Percentiles rank a stretch among this genome's conserved stretches.
Conservation (phyloP, 64 coral and sea anemone genomes). For the Porites australiensis region DNA sequence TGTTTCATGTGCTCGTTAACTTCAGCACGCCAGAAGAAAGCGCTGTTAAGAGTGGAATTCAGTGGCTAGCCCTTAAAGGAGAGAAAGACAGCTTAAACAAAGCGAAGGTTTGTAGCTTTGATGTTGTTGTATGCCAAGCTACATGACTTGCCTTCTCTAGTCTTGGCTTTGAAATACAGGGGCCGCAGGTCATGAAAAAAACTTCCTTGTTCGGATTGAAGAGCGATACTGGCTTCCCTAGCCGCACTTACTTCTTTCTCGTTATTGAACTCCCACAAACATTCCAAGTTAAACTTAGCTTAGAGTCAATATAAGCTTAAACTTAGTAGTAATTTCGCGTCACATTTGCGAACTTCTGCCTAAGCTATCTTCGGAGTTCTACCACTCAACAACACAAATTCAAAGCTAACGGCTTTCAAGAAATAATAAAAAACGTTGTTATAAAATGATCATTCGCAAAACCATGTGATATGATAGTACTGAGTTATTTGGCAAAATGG, state of each 20-base stretch:
- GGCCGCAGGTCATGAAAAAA: conserved; percentile 29
- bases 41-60: conserved; percentile 54
- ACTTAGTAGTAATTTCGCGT: neutral
- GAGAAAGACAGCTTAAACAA: conserved; percentile 29
- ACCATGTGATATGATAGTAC: neutral
- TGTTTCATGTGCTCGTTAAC: conserved; percentile 55
- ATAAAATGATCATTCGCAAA: neutral
- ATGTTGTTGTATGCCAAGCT: neutral
- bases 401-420: neutral
- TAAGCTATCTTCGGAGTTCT: no score
- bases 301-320: neutral
- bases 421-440: neutral
- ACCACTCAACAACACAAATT: neutral
- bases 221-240: conserved; percentile 13
- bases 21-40: conserved; percentile 53
- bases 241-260: neutral
- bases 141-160: neutral
- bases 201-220: conserved; percentile 8
- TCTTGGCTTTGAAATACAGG: neutral
- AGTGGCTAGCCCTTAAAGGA: conserved; percentile 73
- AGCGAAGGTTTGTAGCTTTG: conserved; percentile 60
- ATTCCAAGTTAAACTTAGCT: neutral
- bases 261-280: neutral
- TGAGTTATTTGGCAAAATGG: neutral
- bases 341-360: neutral